These are phyloP conservation scores for Onchidella celtica DNA, from an alignment of 2,888 invertebrate species.

Conservation along the genomic window DNA sequence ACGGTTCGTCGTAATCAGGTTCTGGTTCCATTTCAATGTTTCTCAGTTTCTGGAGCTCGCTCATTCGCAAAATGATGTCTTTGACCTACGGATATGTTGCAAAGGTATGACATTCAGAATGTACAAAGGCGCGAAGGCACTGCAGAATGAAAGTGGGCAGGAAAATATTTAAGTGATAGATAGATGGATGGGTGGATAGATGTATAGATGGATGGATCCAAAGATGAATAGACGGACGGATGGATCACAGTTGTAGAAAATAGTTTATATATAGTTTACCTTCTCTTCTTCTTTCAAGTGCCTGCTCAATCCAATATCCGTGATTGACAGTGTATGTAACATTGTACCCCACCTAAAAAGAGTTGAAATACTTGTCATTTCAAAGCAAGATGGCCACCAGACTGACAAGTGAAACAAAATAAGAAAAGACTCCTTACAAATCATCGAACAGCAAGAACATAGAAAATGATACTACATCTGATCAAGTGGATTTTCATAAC, in stretches of 20 bases:
- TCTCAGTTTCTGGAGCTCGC: conserved; percentile 66
- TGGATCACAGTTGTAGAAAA: too few relatives aligned
- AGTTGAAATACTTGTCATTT: conserved; percentile 74
- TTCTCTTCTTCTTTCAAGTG: conserved; percentile 66
- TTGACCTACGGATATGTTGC: conserved; percentile 47
- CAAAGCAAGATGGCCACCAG: too few relatives aligned
- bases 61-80: conserved; percentile 65
- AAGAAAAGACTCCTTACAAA: too few relatives aligned
- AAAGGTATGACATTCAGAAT: neutral
- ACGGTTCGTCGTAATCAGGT: conserved; percentile 67
- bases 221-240: too few relatives aligned
- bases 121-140: neutral
- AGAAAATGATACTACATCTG: too few relatives aligned
- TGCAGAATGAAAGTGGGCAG: neutral
- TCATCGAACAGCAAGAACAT: too few relatives aligned
- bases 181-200: too few relatives aligned
- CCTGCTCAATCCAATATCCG: conserved; percentile 84
- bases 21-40: conserved; percentile 70
- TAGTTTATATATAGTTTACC: conserved; percentile 26
- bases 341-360: conserved; percentile 91
- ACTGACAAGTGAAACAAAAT: too few relatives aligned
- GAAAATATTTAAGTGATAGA: too few relatives aligned
- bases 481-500: too few relatives aligned
- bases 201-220: too few relatives aligned
- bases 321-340: conserved; percentile 97